Evolutionary conservation across 2,113 vertebrate genomes (phyloP).

Genomic region (Tursiops truncatus): DNA sequence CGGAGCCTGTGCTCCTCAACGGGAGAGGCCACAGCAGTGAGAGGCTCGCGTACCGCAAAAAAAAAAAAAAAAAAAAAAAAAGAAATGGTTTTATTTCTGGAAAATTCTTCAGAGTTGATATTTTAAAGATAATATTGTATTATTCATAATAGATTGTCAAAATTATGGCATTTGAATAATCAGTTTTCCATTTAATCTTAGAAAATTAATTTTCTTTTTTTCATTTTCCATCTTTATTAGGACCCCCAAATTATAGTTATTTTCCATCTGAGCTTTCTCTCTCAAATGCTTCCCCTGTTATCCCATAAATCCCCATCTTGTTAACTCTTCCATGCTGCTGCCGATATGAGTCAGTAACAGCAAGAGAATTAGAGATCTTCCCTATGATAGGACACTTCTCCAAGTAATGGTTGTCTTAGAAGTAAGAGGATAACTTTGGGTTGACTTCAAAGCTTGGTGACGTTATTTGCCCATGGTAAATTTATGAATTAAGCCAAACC

Average conservation of each 20-base stretch:
- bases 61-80: not conserved
- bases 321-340: not conserved
- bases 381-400: not conserved
- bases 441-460: constrained; percentile 24
- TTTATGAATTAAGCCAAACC: constrained; percentile 50
- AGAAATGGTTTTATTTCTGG: not conserved
- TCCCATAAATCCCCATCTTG: not conserved
- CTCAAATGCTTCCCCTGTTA: not conserved
- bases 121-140: not conserved
- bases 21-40: too few species aligned
- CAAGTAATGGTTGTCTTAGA: not conserved
- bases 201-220: constrained; percentile 11
- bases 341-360: not conserved
- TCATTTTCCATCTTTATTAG: not conserved
- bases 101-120: not conserved
- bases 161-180: not conserved
- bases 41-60: too few species aligned
- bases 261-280: not conserved
- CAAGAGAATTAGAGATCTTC: not conserved
- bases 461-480: constrained; percentile 34
- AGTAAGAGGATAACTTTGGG: not conserved
- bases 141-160: not conserved
- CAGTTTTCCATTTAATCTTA: not conserved
- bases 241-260: not conserved
- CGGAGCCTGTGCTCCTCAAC: too few species aligned